Evolutionary conservation across 2,797 vertebrate species (phyloP), one percentile per base, ranked within the genome.

Genomic region (Pyrrhura leucotis): DNA sequence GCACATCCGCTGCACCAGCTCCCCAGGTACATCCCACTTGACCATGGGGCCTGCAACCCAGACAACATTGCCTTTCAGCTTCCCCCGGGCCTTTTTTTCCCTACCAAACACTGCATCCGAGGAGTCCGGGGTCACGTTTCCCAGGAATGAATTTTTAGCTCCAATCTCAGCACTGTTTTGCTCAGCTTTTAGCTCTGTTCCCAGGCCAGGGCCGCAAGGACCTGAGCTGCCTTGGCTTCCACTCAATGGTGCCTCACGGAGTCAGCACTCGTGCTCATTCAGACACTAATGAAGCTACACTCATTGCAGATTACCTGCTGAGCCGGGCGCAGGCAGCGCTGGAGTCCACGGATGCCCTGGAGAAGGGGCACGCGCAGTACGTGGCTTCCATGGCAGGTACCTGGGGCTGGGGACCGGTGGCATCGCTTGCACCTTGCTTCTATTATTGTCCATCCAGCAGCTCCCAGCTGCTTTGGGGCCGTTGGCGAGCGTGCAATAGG

Each of bases 1-100:
- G 89, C 99, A 99, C 56, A 61, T 99, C 69, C 98, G 99, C 95
- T 99, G 99, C 97, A 99, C 99, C 97, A 99, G 99, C 97, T 99
- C 99, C 75, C 99, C 99, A 89, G 99, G 99, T 99, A 79, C 0
- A 0, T 29, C 63, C 71, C 3, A 3, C 51, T 62, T 6, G 0
- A 10, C 13, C 42, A 4, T 2, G 1, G 25, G n/a, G 7, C 12
- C 37, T 56, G 33, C 31, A 14, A 23, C 14, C 17, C 10, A 25
- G 31, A 5, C 2, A 8, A 18, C 0, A 0, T 9, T 68, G 2
- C 40, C 23, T 44, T 66, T 75, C 68, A 18, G 72, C 47, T 83
- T 45, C 45, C 35, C 9, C 29, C 3, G 5, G 31, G 19, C 62
- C 4, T 53, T 47, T 66, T 85, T 85, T 68, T 45, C 58, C 63